Evolutionary conservation across 2,113 vertebrate species (phyloP).

Genomic region (Triplophysa tibetana): DNA sequence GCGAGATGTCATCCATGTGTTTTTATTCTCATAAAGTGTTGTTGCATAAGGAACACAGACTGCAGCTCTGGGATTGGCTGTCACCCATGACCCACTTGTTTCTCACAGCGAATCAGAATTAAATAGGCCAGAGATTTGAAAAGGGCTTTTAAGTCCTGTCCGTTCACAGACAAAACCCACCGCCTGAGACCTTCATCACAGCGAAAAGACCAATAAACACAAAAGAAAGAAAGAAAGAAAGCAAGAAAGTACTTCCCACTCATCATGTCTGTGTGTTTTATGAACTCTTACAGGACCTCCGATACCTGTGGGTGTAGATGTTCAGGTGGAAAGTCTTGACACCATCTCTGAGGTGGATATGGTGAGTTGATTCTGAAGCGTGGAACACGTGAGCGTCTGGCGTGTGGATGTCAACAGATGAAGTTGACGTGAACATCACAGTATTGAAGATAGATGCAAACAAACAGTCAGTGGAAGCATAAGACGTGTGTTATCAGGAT

Average conservation of each 20-base stretch:
- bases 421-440: too few relatives aligned
- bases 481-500: too few relatives aligned
- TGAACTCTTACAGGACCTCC: slow-evolving; percentile 70
- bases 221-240: too few relatives aligned
- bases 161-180: neutral
- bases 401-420: too few relatives aligned
- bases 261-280: neutral
- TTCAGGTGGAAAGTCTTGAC: slow-evolving; percentile 81
- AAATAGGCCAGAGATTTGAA: slow-evolving; percentile 65
- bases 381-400: too few relatives aligned
- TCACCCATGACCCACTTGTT: slow-evolving; percentile 71
- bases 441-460: too few relatives aligned
- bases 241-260: neutral
- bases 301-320: slow-evolving; percentile 81
- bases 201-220: neutral
- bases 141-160: slow-evolving; percentile 28
- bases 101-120: slow-evolving; percentile 55
- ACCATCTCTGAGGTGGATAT: slow-evolving; percentile 82
- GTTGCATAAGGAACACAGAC: slow-evolving; percentile 39
- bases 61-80: slow-evolving; percentile 54
- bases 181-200: neutral
- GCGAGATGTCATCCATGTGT: too few relatives aligned
- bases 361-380: slow-evolving; percentile 57
- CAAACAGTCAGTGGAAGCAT: too few relatives aligned
- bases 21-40: neutral